phyloP scores from a whole-genome alignment of 2,888 invertebrate species.

The Ormyrus nitidulus region DNA sequence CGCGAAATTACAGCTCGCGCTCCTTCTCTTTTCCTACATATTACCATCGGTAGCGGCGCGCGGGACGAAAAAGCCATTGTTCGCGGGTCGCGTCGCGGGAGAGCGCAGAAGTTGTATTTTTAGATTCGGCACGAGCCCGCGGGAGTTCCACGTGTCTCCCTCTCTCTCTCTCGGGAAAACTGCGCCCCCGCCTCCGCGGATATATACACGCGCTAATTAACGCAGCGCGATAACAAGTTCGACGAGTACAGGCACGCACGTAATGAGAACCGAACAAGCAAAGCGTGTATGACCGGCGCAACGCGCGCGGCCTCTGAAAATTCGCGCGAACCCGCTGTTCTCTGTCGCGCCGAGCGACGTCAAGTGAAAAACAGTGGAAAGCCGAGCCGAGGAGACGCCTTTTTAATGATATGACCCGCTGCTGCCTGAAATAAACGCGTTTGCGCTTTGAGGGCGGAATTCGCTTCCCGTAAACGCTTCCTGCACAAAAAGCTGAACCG shows the following conservation, averaged over 20 bases:
- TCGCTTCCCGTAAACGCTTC: too few species aligned
- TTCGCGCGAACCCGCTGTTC: not conserved
- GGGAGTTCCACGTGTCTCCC: slow-evolving; percentile 53
- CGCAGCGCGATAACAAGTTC: slow-evolving; percentile 58
- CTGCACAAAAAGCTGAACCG: too few species aligned
- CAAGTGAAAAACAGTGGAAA: not conserved
- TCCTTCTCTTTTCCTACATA: not conserved
- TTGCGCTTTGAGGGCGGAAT: too few species aligned
- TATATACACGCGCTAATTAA: slow-evolving; percentile 59
- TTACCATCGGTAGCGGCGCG: not conserved
- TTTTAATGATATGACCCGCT: too few species aligned
- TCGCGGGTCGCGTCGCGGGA: slow-evolving; percentile 1
- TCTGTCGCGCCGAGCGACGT: not conserved
- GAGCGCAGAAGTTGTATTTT: slow-evolving; percentile 50
- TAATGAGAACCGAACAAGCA: slow-evolving; percentile 25
- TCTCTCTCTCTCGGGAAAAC: slow-evolving; percentile 20
- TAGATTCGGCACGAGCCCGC: slow-evolving; percentile 48
- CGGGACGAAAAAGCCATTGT: slow-evolving; percentile 35
- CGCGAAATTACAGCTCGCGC: not conserved
- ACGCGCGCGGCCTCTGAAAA: slow-evolving; percentile 7
- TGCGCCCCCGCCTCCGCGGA: slow-evolving; percentile 13
- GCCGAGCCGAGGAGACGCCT: slow-evolving; percentile 1
- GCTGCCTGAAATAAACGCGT: too few species aligned
- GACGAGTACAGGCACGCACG: slow-evolving; percentile 8
- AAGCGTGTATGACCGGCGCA: not conserved